Evolutionary conservation across 1,140 invertebrate genomes (phyloP).

Genomic region (Palaemon carinicauda): DNA sequence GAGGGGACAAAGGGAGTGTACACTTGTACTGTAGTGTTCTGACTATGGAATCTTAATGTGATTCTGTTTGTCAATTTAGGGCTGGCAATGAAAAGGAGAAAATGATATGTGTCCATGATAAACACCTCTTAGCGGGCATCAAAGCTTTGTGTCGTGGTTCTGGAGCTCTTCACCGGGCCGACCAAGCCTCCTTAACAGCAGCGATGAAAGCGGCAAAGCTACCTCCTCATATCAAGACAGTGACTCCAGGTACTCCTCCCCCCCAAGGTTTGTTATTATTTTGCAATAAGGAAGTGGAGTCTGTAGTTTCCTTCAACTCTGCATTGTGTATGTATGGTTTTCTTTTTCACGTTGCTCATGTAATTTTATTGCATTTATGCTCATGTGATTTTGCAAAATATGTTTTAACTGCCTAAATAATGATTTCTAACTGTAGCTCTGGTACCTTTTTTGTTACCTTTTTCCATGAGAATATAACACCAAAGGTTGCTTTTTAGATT

Average conservation of each 20-base stretch:
- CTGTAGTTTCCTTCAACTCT: no score
- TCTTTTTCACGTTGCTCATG: no score
- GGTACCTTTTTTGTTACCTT: background rate
- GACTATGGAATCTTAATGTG: no score
- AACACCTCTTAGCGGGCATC: constrained; percentile 71
- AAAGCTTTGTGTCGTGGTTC: constrained; percentile 71
- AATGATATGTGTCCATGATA: constrained; percentile 66
- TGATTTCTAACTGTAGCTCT: no score
- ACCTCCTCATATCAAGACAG: constrained; percentile 70
- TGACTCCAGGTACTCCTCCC: constrained; percentile 65
- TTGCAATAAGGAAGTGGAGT: background rate
- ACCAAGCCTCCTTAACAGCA: constrained; percentile 72
- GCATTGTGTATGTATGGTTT: no score
- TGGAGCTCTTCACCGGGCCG: constrained; percentile 68
- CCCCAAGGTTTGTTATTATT: constrained; percentile 43
- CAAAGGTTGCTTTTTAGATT: no score
- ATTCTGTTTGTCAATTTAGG: constrained; percentile 66
- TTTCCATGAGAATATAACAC: background rate
- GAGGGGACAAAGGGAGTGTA: constrained; percentile 63
- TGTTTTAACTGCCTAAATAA: no score
- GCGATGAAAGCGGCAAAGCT: constrained; percentile 75
- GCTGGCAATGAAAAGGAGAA: constrained; percentile 61
- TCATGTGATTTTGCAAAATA: no score
- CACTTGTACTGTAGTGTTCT: no score
- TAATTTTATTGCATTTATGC: no score